These are phyloP conservation scores for Haliclona indistincta DNA, from an alignment of 37 sponge, comb jelly and placozoan species.

Conservation along the genomic window DNA sequence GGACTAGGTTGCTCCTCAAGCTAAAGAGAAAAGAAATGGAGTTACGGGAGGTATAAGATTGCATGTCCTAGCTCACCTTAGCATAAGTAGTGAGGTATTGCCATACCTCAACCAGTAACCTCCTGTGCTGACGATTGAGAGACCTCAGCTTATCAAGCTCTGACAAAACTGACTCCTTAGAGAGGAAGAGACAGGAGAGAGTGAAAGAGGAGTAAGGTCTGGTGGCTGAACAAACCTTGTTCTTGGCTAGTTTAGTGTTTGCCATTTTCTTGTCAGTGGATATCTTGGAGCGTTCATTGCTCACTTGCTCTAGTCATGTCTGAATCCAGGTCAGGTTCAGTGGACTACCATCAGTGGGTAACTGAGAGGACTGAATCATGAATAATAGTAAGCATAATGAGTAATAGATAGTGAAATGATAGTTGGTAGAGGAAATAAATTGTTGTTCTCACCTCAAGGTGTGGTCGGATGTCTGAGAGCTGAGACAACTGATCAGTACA, in stretches of 20 bases:
- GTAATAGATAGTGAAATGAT: too few relatives aligned
- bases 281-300: conserved; percentile 50
- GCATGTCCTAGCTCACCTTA: conserved; percentile 50
- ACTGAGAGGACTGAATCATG: too few relatives aligned
- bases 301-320: conserved; percentile 47
- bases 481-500: conserved; percentile 73
- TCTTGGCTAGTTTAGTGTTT: conserved; percentile 3
- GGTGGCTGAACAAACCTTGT: not conserved
- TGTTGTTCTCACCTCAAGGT: too few relatives aligned
- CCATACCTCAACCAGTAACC: conserved; percentile 83
- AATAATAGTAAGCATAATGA: too few relatives aligned
- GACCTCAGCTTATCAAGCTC: conserved; percentile 79
- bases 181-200: too few relatives aligned
- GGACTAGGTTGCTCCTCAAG: conserved; percentile 68
- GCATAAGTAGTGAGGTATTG: conserved; percentile 73
- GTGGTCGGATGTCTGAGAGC: conserved; percentile 69
- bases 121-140: conserved; percentile 63
- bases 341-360: conserved; percentile 73
- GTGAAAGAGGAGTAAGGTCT: too few relatives aligned
- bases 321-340: conserved; percentile 76
- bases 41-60: not conserved
- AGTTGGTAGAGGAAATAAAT: too few relatives aligned
- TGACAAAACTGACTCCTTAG: conserved; percentile 58
- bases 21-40: conserved; percentile 25
- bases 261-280: conserved; percentile 52